These are phyloP conservation scores for Laticauda laticaudata DNA, from an alignment of 2,113 vertebrate species.

Conservation along the genomic window DNA sequence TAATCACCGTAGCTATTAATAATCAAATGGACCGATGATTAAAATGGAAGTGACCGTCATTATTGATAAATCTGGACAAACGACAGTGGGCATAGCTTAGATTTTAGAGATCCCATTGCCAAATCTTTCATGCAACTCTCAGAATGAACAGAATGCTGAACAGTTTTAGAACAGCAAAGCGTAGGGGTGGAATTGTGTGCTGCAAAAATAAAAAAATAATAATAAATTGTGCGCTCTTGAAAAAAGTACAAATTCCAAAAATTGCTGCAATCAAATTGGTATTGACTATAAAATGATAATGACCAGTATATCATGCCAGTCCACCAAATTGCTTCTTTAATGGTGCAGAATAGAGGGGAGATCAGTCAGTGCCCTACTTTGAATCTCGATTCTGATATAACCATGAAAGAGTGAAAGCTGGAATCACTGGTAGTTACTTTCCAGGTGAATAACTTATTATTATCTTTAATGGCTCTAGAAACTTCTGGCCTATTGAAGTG, in stretches of 20 bases:
- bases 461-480: not conserved
- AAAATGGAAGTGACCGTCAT: slow-evolving; percentile 49
- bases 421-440: not conserved
- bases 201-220: not conserved
- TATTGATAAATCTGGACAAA: not conserved
- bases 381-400: not conserved
- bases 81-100: not conserved
- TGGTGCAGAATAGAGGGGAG: not conserved
- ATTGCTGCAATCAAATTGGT: not conserved
- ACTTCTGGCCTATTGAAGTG: not conserved
- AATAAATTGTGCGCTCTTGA: not conserved
- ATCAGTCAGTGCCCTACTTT: not conserved
- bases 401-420: not conserved
- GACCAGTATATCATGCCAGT: not conserved
- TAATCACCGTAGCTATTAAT: not conserved
- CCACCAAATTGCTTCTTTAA: not conserved
- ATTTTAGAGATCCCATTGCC: not conserved
- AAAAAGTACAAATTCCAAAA: not conserved
- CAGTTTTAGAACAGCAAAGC: not conserved
- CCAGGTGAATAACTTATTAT: not conserved
- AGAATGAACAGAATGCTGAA: slow-evolving; percentile 37
- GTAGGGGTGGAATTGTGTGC: not conserved
- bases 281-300: not conserved
- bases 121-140: not conserved
- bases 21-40: not conserved